Conservation (phyloP, 2,797 vertebrate species). For the Nyctalus aviator region DNA sequence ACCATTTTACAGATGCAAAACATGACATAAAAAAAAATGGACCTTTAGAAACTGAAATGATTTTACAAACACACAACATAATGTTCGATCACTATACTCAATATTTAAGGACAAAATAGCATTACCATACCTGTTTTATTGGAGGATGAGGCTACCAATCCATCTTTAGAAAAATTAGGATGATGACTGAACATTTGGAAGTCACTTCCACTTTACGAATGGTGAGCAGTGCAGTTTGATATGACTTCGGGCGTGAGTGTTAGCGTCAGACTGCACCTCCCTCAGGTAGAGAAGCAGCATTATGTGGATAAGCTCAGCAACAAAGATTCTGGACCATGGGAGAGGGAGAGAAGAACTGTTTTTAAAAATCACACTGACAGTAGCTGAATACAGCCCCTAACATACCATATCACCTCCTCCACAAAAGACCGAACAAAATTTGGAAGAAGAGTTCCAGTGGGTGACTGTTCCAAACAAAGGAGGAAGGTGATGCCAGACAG, state of each 20-base stretch:
- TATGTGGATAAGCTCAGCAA: not conserved
- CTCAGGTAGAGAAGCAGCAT: not conserved
- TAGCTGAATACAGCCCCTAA: not conserved
- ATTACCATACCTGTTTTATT: not conserved
- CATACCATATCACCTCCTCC: not conserved
- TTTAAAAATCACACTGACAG: not conserved
- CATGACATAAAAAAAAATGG: no score
- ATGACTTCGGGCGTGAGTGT: not conserved
- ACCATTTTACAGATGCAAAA: not conserved
- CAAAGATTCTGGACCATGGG: not conserved
- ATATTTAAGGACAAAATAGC: not conserved
- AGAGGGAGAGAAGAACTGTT: not conserved
- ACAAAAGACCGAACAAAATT: not conserved
- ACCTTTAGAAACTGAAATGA: not conserved
- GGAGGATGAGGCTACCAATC: not conserved
- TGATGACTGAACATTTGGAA: not conserved
- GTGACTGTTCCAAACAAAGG: not conserved
- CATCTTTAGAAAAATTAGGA: not conserved
- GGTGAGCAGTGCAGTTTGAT: not conserved
- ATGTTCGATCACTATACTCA: not conserved
- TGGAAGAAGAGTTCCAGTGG: not conserved
- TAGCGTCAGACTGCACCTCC: not conserved
- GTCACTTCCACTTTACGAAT: not conserved
- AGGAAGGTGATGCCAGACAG: no score
- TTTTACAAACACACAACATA: not conserved